Conservation (phyloP, 2,888 invertebrate species). For the Brenthis hecate region DNA sequence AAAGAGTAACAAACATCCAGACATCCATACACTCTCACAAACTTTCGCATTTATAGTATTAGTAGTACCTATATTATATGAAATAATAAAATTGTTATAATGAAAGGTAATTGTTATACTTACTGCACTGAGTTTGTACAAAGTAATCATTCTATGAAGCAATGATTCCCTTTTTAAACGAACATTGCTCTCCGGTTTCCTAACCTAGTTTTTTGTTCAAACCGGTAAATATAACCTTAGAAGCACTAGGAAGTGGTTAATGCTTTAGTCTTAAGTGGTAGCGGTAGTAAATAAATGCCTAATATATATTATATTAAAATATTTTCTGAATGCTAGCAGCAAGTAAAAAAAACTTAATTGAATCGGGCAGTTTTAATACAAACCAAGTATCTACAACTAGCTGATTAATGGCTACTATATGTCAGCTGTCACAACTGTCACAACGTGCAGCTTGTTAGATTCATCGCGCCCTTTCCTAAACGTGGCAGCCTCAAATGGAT, state of each 20-base stretch:
- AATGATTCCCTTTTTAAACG: conserved; percentile 36
- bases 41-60: too few species aligned
- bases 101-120: not conserved
- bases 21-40: too few species aligned
- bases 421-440: conserved; percentile 79
- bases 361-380: conserved; percentile 49
- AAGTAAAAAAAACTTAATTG: conserved; percentile 43
- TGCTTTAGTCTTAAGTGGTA: not conserved
- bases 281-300: not conserved
- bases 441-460: conserved; percentile 77
- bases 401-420: conserved; percentile 78
- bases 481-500: conserved; percentile 68
- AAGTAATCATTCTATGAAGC: conserved; percentile 32
- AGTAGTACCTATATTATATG: not conserved
- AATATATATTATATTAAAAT: not conserved
- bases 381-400: conserved; percentile 65
- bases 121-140: conserved; percentile 4
- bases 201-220: conserved; percentile 32
- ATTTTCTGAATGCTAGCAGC: not conserved
- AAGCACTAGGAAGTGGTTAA: conserved; percentile 7
- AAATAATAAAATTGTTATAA: not conserved
- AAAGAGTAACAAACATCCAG: too few species aligned
- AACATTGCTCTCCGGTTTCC: conserved; percentile 33
- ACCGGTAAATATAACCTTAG: conserved; percentile 29
- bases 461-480: conserved; percentile 66